Evolutionary conservation across 2,113 vertebrate genomes (phyloP).

Genomic region (Marcusenius ussheri): DNA sequence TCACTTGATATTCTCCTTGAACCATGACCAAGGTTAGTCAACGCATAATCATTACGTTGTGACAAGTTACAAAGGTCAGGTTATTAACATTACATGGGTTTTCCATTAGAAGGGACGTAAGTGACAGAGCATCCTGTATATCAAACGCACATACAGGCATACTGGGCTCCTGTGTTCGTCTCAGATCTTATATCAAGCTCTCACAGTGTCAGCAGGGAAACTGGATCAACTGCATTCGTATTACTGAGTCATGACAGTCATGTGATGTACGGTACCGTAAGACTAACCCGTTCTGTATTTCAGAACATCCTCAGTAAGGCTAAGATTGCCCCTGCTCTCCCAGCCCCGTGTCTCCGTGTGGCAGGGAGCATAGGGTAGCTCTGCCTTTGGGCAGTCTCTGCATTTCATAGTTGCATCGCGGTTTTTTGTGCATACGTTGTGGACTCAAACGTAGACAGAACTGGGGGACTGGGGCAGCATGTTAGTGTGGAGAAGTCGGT

Average conservation of each 20-base stretch:
- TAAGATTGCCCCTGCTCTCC: neutral
- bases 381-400: constrained; percentile 18
- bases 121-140: neutral
- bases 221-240: neutral
- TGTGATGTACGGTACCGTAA: neutral
- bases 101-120: neutral
- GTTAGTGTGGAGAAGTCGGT: neutral
- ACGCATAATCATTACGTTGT: neutral
- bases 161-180: neutral
- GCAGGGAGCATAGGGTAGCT: neutral
- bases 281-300: neutral
- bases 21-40: neutral
- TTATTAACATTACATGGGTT: neutral
- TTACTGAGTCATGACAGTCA: neutral
- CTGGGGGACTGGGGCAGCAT: neutral
- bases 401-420: neutral
- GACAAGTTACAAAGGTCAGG: neutral
- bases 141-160: constrained; percentile 18
- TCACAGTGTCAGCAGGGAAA: neutral
- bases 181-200: neutral
- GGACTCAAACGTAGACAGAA: constrained; percentile 20
- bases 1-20: neutral
- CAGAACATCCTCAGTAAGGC: neutral
- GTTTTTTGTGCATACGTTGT: constrained; percentile 14
- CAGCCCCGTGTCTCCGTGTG: neutral